Evolutionary conservation across 2,797 vertebrate genomes (phyloP).

Genomic region (Neoniphon sammara): DNA sequence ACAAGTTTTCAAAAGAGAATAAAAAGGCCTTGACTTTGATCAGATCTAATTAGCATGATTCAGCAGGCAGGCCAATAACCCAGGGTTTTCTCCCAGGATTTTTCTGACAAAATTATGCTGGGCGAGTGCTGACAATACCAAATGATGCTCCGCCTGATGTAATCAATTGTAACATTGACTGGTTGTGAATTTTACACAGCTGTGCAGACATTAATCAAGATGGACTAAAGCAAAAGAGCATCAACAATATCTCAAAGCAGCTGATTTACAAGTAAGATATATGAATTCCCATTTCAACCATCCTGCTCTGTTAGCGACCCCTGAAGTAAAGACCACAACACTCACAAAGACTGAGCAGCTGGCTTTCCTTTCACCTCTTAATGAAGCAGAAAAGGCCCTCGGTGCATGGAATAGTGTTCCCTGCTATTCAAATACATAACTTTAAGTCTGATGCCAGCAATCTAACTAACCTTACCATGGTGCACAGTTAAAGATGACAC

Average conservation of each 20-base stretch:
- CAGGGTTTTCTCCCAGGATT: not conserved
- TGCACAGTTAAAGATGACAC: constrained; percentile 16
- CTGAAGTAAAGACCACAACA: constrained; percentile 21
- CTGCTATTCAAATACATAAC: constrained; percentile 3
- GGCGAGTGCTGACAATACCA: constrained; percentile 13
- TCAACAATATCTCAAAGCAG: not conserved
- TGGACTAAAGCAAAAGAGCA: not conserved
- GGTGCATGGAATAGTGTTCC: constrained; percentile 1
- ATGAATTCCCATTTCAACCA: not conserved
- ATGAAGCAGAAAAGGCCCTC: not conserved
- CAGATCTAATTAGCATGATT: constrained; percentile 15
- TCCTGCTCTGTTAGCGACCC: constrained; percentile 1
- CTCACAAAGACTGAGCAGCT: constrained; percentile 18
- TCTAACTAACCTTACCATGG: constrained; percentile 31
- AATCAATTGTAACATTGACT: not conserved
- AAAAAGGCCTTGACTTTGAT: constrained; percentile 14
- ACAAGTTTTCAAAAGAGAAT: not conserved
- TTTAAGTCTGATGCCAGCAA: constrained; percentile 8
- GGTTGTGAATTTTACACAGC: constrained; percentile 3
- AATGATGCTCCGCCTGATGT: constrained; percentile 31
- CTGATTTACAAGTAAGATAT: not conserved
- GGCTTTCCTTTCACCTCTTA: constrained; percentile 19
- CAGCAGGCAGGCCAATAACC: constrained; percentile 11
- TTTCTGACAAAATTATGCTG: not conserved
- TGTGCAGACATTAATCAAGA: not conserved